A percentile compares a stretch with the other conserved stretches of the same genome.
Conservation (phyloP, 1,140 invertebrate species). For the Megalonaias nervosa region DNA sequence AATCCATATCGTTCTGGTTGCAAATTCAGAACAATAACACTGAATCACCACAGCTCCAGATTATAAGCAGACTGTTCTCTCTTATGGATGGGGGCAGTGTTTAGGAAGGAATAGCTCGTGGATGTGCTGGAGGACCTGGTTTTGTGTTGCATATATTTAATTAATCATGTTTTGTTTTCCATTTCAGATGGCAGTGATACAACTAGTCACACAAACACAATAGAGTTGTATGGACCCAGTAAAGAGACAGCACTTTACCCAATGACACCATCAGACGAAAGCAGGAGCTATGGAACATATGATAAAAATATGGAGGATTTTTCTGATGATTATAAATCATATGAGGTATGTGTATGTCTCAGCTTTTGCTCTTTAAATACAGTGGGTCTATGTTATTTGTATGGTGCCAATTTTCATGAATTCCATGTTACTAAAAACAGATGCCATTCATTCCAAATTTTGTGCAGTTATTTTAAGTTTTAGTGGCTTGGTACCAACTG, state of each 20-base stretch:
- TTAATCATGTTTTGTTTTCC: slow-evolving; percentile 15
- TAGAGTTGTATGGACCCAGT: slow-evolving; percentile 60
- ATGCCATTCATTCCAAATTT: not conserved
- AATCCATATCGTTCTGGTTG: too few relatives aligned
- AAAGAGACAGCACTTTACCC: slow-evolving; percentile 60
- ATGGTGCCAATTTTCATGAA: not conserved
- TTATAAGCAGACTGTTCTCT: not conserved
- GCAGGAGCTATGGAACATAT: slow-evolving; percentile 61
- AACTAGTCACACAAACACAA: slow-evolving; percentile 63
- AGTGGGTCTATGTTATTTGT: not conserved
- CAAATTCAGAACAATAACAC: too few relatives aligned
- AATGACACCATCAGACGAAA: slow-evolving; percentile 58
- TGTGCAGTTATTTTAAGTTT: not conserved
- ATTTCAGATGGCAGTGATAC: slow-evolving; percentile 59
- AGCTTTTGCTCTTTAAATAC: not conserved
- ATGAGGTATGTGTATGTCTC: slow-evolving; percentile 49
- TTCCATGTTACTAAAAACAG: not conserved
- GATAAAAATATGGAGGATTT: slow-evolving; percentile 65
- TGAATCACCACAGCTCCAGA: not conserved
- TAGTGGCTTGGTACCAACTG: not conserved
- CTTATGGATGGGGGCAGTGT: not conserved
- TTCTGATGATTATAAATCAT: slow-evolving; percentile 64
- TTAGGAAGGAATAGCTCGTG: not conserved
- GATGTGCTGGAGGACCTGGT: not conserved
- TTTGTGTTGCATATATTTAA: not conserved